A percentile compares a stretch with the other conserved stretches of the same genome.
Conservation (phyloP, 2,888 invertebrate species). For the Digitonthophagus gazella region DNA sequence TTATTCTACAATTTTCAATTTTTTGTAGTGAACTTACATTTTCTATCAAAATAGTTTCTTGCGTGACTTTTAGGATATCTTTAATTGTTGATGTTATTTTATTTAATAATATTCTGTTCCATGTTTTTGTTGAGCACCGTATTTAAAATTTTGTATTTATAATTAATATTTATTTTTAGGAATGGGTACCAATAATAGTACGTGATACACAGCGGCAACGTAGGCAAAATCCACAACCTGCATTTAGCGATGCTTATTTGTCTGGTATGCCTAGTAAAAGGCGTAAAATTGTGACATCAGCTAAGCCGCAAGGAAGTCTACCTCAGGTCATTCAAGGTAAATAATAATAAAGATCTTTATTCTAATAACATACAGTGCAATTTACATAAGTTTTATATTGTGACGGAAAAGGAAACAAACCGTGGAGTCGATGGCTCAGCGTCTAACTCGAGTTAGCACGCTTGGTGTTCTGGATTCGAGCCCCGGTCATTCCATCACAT, state of each 20-base stretch:
- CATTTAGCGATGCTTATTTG: constrained; percentile 87
- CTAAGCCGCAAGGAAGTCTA: constrained; percentile 49
- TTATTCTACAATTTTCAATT: too few species aligned
- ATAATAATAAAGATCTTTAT: not conserved
- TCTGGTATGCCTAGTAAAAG: constrained; percentile 87
- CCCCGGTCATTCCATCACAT: too few species aligned
- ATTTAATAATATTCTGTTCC: not conserved
- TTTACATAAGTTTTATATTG: too few species aligned
- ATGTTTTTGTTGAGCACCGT: not conserved
- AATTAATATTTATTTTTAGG: constrained; percentile 48
- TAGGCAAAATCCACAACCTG: constrained; percentile 56
- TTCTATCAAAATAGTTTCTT: constrained; percentile 7
- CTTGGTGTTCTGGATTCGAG: too few species aligned
- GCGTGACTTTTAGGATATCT: not conserved
- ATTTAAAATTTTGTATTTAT: constrained; percentile 9
- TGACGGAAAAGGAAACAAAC: too few species aligned
- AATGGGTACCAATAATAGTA: constrained; percentile 87
- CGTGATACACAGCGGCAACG: constrained; percentile 75
- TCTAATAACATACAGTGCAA: not conserved
- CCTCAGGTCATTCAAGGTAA: constrained; percentile 50
- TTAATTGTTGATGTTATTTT: constrained; percentile 3
- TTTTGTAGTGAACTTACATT: too few species aligned
- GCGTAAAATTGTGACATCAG: constrained; percentile 65
- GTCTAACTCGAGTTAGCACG: too few species aligned
- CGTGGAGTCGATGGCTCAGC: too few species aligned